Conservation (phyloP, 2,797 vertebrate species). For the Argyrosomus regius region DNA sequence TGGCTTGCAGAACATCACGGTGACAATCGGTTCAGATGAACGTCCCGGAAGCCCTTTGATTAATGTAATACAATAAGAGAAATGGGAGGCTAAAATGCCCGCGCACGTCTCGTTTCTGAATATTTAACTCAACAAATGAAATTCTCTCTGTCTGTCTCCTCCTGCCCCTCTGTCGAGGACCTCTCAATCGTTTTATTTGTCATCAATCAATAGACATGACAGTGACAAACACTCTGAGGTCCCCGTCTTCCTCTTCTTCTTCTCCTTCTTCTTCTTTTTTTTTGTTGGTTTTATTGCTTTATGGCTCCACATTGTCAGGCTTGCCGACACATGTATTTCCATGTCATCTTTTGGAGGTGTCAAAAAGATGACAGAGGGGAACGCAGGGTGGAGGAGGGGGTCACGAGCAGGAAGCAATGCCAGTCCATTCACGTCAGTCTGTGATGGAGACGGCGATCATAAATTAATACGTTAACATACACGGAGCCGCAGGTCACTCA, state of each 20-base stretch:
- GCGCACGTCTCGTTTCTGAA: conserved; percentile 89
- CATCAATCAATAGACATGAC: conserved; percentile 78
- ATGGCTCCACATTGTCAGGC: conserved; percentile 79
- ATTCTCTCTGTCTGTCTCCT: conserved; percentile 64
- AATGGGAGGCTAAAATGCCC: conserved; percentile 90
- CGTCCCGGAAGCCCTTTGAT: conserved; percentile 91
- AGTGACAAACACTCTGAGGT: conserved; percentile 77
- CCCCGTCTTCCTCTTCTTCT: conserved; percentile 49
- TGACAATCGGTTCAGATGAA: conserved; percentile 87
- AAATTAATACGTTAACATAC: conserved; percentile 54
- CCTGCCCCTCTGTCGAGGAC: conserved; percentile 64
- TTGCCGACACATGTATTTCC: conserved; percentile 79
- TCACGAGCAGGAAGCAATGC: conserved; percentile 54
- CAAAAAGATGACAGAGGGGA: conserved; percentile 73
- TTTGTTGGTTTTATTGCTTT: conserved; percentile 64
- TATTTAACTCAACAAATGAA: conserved; percentile 91
- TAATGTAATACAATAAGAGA: conserved; percentile 93
- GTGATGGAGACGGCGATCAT: conserved; percentile 54
- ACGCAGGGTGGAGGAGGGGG: conserved; percentile 26
- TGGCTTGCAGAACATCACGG: conserved; percentile 83
- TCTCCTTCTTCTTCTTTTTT: conserved; percentile 18
- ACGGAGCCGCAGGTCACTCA: conserved; percentile 40
- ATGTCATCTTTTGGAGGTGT: conserved; percentile 75
- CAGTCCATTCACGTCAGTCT: conserved; percentile 79
- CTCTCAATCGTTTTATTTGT: conserved; percentile 71